A percentile compares a stretch with the other conserved stretches of the same genome.
Conservation (phyloP, 2,888 invertebrate species). For the Pantelozetes paolii region DNA sequence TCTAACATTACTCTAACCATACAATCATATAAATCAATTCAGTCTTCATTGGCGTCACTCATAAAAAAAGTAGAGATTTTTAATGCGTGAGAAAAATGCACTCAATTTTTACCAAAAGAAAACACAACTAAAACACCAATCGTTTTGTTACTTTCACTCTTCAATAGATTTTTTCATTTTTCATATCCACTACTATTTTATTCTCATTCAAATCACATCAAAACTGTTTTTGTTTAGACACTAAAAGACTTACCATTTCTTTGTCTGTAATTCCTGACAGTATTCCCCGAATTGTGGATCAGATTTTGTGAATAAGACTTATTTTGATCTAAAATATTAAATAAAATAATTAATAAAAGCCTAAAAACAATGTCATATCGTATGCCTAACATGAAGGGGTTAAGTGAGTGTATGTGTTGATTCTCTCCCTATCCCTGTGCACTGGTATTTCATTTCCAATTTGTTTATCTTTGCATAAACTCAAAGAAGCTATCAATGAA, state of each 20-base stretch:
- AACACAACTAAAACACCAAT: not conserved
- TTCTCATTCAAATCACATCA: not conserved
- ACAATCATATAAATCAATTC: too few relatives aligned
- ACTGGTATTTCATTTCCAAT: not conserved
- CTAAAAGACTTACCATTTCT: not conserved
- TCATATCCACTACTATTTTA: not conserved
- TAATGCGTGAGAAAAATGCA: conserved; percentile 10
- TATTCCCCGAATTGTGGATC: not conserved
- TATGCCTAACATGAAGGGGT: not conserved
- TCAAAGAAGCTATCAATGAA: too few relatives aligned
- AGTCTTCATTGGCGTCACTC: too few relatives aligned
- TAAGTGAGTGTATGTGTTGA: not conserved
- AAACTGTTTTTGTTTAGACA: not conserved
- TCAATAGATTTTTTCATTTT: too few relatives aligned
- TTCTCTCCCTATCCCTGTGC: not conserved
- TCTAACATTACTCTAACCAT: too few relatives aligned
- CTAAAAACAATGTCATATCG: not conserved
- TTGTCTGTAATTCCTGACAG: not conserved
- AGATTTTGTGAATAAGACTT: not conserved
- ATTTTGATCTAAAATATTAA: not conserved
- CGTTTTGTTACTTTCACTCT: too few relatives aligned
- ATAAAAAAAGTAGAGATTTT: too few relatives aligned
- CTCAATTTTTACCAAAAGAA: not conserved
- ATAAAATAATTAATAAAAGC: not conserved
- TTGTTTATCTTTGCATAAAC: not conserved